Conservation (phyloP, 2,113 vertebrate genomes). For the Lycocorax pyrrhopterus region DNA sequence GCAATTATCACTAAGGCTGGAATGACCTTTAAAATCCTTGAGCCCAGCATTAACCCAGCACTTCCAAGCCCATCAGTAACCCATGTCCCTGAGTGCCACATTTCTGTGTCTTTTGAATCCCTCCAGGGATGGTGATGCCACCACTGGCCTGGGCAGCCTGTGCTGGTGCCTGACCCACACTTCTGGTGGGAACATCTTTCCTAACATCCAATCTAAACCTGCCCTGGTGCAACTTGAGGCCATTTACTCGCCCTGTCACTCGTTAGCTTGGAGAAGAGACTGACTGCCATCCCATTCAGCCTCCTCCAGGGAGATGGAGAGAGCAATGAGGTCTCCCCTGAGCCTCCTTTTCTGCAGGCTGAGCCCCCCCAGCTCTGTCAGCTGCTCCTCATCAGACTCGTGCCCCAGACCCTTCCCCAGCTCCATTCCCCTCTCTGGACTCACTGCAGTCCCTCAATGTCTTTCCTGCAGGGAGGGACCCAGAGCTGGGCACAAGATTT, state of each 20-base stretch:
- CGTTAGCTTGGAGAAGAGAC: neutral
- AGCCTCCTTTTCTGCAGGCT: neutral
- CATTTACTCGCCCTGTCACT: neutral
- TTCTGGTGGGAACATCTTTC: neutral
- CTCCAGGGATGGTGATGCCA: neutral
- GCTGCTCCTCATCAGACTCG: neutral
- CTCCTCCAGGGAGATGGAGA: neutral
- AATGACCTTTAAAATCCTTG: neutral
- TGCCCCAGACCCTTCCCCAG: neutral
- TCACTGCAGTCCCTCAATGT: accelerated
- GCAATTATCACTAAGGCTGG: neutral
- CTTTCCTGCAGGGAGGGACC: neutral
- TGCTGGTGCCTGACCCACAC: neutral
- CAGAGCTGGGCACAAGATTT: neutral
- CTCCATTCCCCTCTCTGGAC: neutral
- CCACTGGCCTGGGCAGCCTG: neutral
- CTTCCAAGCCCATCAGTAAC: neutral
- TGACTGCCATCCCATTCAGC: neutral
- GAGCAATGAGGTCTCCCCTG: neutral
- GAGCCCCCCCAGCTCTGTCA: neutral
- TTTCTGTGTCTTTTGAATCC: neutral
- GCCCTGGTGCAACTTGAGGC: neutral
- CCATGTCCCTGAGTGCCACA: neutral
- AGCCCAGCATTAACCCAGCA: neutral
- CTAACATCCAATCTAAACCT: neutral